Evolutionary conservation across 2,113 vertebrate genomes (phyloP).

Genomic region (Polyodon spathula): DNA sequence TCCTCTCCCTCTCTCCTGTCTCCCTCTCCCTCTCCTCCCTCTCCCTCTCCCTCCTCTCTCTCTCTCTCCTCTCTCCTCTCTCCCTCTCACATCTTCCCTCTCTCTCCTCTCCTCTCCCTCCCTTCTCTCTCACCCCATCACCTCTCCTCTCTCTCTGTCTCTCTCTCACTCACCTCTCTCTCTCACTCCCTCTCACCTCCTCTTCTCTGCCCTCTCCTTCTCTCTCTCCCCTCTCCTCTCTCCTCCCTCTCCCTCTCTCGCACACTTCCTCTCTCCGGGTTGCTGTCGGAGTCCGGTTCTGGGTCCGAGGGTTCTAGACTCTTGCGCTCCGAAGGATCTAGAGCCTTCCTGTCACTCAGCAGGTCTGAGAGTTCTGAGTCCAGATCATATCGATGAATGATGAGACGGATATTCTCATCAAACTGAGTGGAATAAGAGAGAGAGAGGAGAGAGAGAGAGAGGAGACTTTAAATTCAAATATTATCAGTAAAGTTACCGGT

Average conservation of each 20-base stretch:
- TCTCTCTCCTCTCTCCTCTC: no score
- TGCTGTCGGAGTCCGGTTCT: constrained; percentile 89
- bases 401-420: constrained; percentile 83
- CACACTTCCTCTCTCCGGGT: constrained; percentile 79
- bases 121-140: no score
- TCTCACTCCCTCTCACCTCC: no score
- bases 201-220: constrained; percentile 28
- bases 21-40: not conserved
- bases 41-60: constrained; percentile 36
- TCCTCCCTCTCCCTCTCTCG: constrained; percentile 37
- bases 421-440: constrained; percentile 53
- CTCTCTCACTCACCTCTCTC: no score
- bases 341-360: constrained; percentile 56
- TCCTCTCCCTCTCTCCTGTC: no score
- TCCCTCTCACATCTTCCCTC: no score
- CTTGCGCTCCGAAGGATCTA: constrained; percentile 50
- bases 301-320: constrained; percentile 67
- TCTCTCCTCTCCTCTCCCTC: no score
- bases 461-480: constrained; percentile 3
- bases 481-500: no score
- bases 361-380: constrained; percentile 71
- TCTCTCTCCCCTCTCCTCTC: not conserved
- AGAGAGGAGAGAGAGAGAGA: no score
- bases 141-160: no score
- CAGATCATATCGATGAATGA: constrained; percentile 72